phyloP scores from a whole-genome alignment of 2,888 invertebrate species.

The Trachelus troglodyta region DNA sequence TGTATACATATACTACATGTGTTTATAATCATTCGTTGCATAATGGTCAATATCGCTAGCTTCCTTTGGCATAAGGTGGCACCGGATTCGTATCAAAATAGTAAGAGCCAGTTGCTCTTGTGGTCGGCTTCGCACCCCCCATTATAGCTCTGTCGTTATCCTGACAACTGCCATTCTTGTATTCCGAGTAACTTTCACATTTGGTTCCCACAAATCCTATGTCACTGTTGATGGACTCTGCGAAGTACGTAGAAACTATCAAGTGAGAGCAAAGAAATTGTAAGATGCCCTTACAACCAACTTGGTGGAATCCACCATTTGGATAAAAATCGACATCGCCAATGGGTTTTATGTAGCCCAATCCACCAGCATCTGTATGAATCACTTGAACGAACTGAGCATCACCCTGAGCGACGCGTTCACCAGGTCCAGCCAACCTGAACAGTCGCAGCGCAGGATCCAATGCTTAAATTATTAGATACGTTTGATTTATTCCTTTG shows the following conservation, averaged over 20 bases:
- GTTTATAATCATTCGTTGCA: too few species aligned
- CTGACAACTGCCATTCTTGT: background rate
- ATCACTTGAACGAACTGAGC: constrained; percentile 62
- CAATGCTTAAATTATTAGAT: constrained; percentile 44
- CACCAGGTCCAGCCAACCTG: constrained; percentile 30
- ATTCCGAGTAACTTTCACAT: background rate
- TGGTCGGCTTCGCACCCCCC: background rate
- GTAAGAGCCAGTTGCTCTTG: background rate
- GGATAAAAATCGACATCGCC: constrained; percentile 65
- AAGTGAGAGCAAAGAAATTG: constrained; percentile 54
- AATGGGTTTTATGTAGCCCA: constrained; percentile 53
- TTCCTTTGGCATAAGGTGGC: background rate
- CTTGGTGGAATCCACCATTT: constrained; percentile 59
- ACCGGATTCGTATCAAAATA: background rate
- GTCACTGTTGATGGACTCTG: constrained; percentile 49
- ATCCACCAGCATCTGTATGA: constrained; percentile 59
- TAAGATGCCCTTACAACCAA: constrained; percentile 43
- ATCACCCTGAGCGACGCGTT: constrained; percentile 56
- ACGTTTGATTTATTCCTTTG: too few species aligned
- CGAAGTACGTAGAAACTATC: constrained; percentile 47
- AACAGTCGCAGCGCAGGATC: constrained; percentile 63
- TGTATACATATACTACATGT: too few species aligned
- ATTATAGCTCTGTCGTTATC: background rate
- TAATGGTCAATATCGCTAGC: background rate
- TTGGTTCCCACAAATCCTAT: background rate